These are phyloP conservation scores for Pyrocephalus nanus DNA, from an alignment of 2,797 vertebrate genomes.

Conservation along the genomic window DNA sequence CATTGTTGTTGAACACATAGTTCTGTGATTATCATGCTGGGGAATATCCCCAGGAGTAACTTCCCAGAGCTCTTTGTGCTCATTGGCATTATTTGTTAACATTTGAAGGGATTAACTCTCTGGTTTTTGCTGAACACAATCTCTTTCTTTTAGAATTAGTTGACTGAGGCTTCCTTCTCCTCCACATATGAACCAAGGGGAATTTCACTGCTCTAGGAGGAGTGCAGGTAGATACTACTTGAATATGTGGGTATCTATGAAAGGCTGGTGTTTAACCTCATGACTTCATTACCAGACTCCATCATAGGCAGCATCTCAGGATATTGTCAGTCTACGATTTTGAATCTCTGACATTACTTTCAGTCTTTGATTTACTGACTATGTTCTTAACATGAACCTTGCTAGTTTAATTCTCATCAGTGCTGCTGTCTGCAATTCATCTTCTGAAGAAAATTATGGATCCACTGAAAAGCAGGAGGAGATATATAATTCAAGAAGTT, in stretches of 20 bases:
- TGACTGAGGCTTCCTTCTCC: background rate
- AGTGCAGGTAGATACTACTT: background rate
- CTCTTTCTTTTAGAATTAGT: background rate
- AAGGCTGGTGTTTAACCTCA: background rate
- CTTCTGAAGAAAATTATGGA: slow-evolving; percentile 63
- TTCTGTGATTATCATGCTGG: background rate
- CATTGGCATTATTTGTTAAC: background rate
- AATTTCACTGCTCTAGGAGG: background rate
- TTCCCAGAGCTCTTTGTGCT: background rate
- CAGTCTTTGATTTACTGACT: slow-evolving; percentile 63
- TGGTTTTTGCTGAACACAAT: background rate
- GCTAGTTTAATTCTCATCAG: slow-evolving; percentile 67
- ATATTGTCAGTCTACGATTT: background rate
- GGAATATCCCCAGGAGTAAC: background rate
- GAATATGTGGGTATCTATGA: background rate
- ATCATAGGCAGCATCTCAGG: background rate
- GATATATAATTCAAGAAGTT: slow-evolving; percentile 71
- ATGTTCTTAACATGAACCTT: slow-evolving; percentile 68
- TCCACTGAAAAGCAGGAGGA: slow-evolving; percentile 55
- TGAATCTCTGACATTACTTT: slow-evolving; percentile 5
- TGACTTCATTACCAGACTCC: slow-evolving; percentile 5
- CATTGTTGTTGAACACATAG: background rate
- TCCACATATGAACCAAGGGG: background rate
- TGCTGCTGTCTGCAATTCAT: slow-evolving; percentile 15
- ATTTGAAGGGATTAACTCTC: background rate